Conservation (phyloP, 1,140 invertebrate species). For the Berghia stephanieae region DNA sequence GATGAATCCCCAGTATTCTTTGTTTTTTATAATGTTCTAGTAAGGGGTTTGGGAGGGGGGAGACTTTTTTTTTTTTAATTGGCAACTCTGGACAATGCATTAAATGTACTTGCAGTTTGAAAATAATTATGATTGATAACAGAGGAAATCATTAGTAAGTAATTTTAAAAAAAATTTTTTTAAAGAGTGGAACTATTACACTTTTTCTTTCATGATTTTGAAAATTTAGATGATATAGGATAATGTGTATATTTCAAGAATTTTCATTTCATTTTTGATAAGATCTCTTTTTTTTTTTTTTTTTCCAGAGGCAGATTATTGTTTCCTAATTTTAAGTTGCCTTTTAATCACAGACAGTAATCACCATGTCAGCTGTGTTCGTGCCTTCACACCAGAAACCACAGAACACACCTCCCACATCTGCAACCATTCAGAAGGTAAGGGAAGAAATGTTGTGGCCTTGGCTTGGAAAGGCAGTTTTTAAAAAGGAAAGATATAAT, state of each 20-base stretch:
- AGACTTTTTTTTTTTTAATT: too few species aligned
- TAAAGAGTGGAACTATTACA: neutral
- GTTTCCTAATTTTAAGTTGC: neutral
- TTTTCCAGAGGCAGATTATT: too few species aligned
- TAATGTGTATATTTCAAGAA: neutral
- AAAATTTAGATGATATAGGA: neutral
- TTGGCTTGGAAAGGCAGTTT: too few species aligned
- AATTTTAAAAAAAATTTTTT: too few species aligned
- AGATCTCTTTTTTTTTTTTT: neutral
- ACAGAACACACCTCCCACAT: constrained; percentile 56
- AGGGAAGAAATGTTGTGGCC: neutral
- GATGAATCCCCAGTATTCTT: too few species aligned
- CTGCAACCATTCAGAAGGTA: constrained; percentile 62
- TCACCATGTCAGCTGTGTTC: constrained; percentile 59
- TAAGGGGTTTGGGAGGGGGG: too few species aligned
- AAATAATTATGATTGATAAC: too few species aligned
- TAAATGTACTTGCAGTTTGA: too few species aligned
- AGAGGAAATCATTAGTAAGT: too few species aligned
- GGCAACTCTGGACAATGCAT: too few species aligned
- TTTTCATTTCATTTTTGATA: neutral
- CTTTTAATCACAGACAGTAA: neutral
- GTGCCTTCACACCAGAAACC: constrained; percentile 54
- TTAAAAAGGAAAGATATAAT: neutral
- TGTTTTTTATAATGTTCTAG: too few species aligned
- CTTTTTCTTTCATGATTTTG: neutral